Evolutionary conservation across 2,797 vertebrate species (phyloP).

Genomic region (Siniperca obscura): DNA sequence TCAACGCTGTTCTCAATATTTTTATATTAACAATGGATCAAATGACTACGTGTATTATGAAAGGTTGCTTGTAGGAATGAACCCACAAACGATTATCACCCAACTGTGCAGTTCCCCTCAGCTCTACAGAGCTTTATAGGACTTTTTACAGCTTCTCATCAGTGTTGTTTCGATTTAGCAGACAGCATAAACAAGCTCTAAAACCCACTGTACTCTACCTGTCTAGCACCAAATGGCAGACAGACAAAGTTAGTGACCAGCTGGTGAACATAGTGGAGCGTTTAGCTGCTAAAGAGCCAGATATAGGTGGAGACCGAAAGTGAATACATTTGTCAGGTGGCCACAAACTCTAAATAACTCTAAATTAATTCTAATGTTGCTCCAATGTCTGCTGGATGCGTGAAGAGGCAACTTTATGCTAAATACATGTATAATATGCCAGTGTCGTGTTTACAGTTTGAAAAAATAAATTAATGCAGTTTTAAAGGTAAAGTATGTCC

Average conservation of each 20-base stretch:
- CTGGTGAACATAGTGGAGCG: background rate
- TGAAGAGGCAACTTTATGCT: background rate
- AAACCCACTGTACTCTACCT: background rate
- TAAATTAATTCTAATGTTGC: background rate
- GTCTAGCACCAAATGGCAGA: background rate
- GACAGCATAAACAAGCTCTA: background rate
- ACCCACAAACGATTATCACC: background rate
- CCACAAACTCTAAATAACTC: background rate
- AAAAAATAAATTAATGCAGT: background rate
- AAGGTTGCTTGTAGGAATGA: background rate
- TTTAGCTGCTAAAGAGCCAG: background rate
- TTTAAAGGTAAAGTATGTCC: background rate
- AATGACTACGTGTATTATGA: background rate
- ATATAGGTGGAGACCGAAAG: background rate
- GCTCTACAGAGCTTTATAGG: background rate
- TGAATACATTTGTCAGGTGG: background rate
- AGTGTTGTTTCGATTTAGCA: background rate
- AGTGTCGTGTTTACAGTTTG: background rate
- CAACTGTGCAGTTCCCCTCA: background rate
- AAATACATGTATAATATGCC: too few relatives aligned
- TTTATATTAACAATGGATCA: background rate
- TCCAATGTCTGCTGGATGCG: background rate
- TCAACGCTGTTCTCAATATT: background rate
- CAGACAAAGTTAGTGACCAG: background rate
- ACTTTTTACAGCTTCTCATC: background rate